These are phyloP conservation scores for Chrysomallon squamiferum DNA, from an alignment of 1,140 invertebrate species.

Conservation along the genomic window DNA sequence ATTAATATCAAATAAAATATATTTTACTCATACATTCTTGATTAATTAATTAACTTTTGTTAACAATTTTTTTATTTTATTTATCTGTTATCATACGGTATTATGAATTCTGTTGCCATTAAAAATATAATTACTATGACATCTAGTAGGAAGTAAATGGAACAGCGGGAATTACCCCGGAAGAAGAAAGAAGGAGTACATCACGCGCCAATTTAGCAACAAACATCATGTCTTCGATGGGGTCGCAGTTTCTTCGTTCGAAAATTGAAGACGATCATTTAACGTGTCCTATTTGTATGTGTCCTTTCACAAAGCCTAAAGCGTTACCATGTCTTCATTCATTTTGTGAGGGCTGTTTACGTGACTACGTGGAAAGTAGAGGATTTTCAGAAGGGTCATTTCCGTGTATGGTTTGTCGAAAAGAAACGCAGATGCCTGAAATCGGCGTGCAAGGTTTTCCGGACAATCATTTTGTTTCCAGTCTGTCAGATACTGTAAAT, in stretches of 20 bases:
- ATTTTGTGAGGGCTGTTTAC: slow-evolving; percentile 53
- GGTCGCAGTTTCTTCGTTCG: slow-evolving; percentile 18
- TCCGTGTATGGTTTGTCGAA: slow-evolving; percentile 53
- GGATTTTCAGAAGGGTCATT: slow-evolving; percentile 40
- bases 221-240: slow-evolving; percentile 24
- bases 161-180: slow-evolving; percentile 1
- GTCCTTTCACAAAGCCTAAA: slow-evolving; percentile 44
- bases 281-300: slow-evolving; percentile 56
- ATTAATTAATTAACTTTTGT: too few relatives aligned
- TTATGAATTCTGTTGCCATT: too few relatives aligned
- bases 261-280: slow-evolving; percentile 50
- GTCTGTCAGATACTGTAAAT: slow-evolving; percentile 46
- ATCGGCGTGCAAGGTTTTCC: slow-evolving; percentile 42
- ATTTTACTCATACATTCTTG: too few relatives aligned
- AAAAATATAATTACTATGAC: too few relatives aligned
- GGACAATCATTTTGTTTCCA: slow-evolving; percentile 48
- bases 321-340: slow-evolving; percentile 58
- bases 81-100: too few relatives aligned
- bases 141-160: not conserved
- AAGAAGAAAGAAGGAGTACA: too few relatives aligned
- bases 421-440: slow-evolving; percentile 29
- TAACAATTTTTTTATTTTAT: too few relatives aligned
- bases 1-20: too few relatives aligned
- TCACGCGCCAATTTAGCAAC: slow-evolving; percentile 3
- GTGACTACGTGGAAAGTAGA: slow-evolving; percentile 39